Evolutionary conservation across 1,140 invertebrate genomes (phyloP), one percentile per base, ranked within the genome.

Genomic region (Anoplophora glabripennis): DNA sequence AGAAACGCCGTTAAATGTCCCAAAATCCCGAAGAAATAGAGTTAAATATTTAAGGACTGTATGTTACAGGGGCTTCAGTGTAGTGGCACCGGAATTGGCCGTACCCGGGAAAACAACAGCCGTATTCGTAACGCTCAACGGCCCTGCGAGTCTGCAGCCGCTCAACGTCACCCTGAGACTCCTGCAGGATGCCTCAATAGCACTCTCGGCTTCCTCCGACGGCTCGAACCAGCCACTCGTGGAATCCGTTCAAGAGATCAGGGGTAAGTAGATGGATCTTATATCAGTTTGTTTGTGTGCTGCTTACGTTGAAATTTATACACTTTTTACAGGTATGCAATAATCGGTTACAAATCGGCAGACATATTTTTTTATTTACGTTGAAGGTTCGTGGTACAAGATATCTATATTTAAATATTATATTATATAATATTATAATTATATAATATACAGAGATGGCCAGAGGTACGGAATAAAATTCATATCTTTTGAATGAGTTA

Each of bases 31-130:
- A 49, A n/a, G 17, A 17, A 38, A 38, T 21, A 52, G 11, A n/a
- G 5, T 11, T 17, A 14, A 14, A 38, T 14, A 38, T 51, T 53
- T 61, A 28, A 2, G 21, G 21, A 3, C 21, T 28, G 21, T 65
- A 70, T 48, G 73, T 76, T 72, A 15, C 77, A 84, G 82, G 9
- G 82, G 81, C 4, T 81, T 84, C 68, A 83, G 82, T 28, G 81
- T 85, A 12, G 83, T 84, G 42, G 80, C 82, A 9, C 83, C 83
- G 1, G 81, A 83, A 67, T 75, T 82, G 10, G 83, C 81, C 3
- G 83, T 83, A 7, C 82, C 83, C 0, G 83, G 82, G 10, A 82
- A 83, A 70, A 80, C 80, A 3, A 84, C 82, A 40, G 82, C 83
- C 7, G 77, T 84, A 36, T 77, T 84, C 9, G 79, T 85, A 33